These are phyloP conservation scores for Neoarius graeffei DNA, from an alignment of 2,113 vertebrate genomes.

Conservation along the genomic window DNA sequence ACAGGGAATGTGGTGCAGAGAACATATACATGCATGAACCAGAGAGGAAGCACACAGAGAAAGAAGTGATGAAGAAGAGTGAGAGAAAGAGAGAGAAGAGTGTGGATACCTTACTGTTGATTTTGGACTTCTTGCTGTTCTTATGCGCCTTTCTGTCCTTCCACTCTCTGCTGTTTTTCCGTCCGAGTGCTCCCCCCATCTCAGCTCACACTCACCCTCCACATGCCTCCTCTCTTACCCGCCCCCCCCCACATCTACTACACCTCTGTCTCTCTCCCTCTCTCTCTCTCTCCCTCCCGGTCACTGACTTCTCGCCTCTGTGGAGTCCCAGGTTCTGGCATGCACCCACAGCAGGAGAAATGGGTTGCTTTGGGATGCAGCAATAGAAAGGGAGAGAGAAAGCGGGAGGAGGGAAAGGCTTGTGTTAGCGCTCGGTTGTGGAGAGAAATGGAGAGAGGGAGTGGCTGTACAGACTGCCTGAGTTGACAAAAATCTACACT, in stretches of 20 bases:
- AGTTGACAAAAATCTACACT: constrained; percentile 43
- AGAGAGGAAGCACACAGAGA: constrained; percentile 8
- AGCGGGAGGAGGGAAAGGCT: constrained; percentile 40
- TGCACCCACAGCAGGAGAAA: constrained; percentile 57
- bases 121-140: constrained; percentile 71
- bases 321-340: constrained; percentile 48
- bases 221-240: constrained; percentile 48
- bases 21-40: constrained; percentile 16
- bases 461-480: constrained; percentile 26
- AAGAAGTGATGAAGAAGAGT: background rate
- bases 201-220: constrained; percentile 55
- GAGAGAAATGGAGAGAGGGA: constrained; percentile 42
- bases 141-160: constrained; percentile 62
- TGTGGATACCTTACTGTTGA: constrained; percentile 79
- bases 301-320: constrained; percentile 51
- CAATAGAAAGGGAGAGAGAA: constrained; percentile 50
- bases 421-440: constrained; percentile 39
- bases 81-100: constrained; percentile 53
- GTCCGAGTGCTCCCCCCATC: constrained; percentile 78
- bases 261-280: constrained; percentile 28
- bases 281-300: constrained; percentile 38
- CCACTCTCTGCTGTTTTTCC: constrained; percentile 68
- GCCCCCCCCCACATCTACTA: constrained; percentile 22
- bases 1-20: constrained; percentile 16
- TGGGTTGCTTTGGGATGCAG: constrained; percentile 66